A percentile compares a stretch with the other conserved stretches of the same genome.
Conservation (phyloP, 2,797 vertebrate genomes). For the Coluber constrictor region DNA sequence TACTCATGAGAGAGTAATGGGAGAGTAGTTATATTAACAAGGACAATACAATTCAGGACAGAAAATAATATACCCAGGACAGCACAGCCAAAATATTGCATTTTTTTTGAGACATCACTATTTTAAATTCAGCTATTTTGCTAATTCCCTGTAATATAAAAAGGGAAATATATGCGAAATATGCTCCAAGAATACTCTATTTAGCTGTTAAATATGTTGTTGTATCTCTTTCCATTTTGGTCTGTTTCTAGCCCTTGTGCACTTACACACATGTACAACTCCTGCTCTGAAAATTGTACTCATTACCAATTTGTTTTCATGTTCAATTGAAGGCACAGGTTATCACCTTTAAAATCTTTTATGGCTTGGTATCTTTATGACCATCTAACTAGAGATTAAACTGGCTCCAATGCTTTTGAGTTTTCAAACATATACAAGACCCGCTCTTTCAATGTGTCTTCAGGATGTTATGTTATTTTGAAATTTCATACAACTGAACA, state of each 20-base stretch:
- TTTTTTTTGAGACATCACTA: not conserved
- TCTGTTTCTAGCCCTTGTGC: not conserved
- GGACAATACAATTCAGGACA: not conserved
- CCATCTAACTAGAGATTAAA: not conserved
- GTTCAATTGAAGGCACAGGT: not conserved
- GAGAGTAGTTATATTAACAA: not conserved
- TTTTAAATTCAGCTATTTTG: not conserved
- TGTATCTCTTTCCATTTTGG: not conserved
- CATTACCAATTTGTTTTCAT: not conserved
- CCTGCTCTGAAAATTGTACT: not conserved
- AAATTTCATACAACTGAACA: not conserved
- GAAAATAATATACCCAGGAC: not conserved
- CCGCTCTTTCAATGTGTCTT: not conserved
- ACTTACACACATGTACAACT: not conserved
- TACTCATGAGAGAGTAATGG: not conserved
- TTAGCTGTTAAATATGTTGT: constrained; percentile 2
- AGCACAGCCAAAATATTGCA: not conserved
- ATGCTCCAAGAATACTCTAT: not conserved
- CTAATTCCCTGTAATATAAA: not conserved
- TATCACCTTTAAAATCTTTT: not conserved
- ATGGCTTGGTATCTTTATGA: not conserved
- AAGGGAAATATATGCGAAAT: not conserved
- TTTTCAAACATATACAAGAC: not conserved
- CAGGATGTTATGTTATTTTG: not conserved
- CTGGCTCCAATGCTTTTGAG: not conserved